phyloP scores from a whole-genome alignment of 2,113 vertebrate species.

The Strix aluco region DNA sequence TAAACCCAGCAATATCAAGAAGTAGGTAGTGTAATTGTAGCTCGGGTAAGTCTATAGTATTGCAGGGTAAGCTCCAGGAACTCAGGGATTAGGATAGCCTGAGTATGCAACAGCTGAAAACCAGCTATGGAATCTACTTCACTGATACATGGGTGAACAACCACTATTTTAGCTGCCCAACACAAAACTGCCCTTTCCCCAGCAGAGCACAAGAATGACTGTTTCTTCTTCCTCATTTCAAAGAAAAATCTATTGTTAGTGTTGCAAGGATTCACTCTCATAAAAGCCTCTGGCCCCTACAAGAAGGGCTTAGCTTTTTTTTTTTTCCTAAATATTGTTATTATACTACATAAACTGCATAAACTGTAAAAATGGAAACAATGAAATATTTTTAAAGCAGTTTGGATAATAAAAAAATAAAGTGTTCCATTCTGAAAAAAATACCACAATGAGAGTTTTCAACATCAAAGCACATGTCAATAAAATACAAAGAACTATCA shows the following conservation, averaged over 20 bases:
- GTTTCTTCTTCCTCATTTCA: neutral
- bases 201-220: neutral
- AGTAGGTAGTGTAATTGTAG: neutral
- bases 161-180: neutral
- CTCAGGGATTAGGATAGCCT: neutral
- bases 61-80: neutral
- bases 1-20: neutral
- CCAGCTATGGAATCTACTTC: neutral
- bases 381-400: neutral
- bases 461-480: slow-evolving; percentile 26
- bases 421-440: slow-evolving; percentile 11
- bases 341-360: neutral
- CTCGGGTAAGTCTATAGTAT: neutral
- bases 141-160: neutral
- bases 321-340: neutral
- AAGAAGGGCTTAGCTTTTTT: neutral
- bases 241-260: neutral
- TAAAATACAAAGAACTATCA: neutral
- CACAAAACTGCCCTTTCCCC: neutral
- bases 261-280: neutral
- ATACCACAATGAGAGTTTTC: slow-evolving; percentile 1
- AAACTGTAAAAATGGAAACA: slow-evolving; percentile 18
- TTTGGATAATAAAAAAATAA: slow-evolving; percentile 25
- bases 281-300: neutral
- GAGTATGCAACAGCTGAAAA: neutral